These are phyloP conservation scores for Lucilia cuprina DNA, from an alignment of 1,140 invertebrate genomes.

Conservation along the genomic window DNA sequence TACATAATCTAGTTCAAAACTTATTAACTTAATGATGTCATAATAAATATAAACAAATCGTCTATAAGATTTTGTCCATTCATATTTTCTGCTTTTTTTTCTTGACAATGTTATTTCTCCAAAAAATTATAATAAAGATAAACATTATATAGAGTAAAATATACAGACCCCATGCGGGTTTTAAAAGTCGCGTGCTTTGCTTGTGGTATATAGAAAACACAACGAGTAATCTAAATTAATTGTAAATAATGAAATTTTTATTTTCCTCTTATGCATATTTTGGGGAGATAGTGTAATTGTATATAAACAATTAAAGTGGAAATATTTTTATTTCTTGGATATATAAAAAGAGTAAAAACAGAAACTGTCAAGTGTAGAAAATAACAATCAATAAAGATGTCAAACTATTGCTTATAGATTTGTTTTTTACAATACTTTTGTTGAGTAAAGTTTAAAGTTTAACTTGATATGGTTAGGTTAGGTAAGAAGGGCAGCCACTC, in stretches of 20 bases:
- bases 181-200: not conserved
- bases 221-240: not conserved
- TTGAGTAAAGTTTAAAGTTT: too few species aligned
- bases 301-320: not conserved
- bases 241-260: not conserved
- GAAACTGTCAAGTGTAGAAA: not conserved
- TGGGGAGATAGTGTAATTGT: too few species aligned
- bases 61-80: not conserved
- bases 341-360: not conserved
- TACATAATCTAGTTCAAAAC: not conserved
- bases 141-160: not conserved
- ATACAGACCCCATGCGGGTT: slow-evolving; percentile 3
- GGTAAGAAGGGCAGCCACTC: too few species aligned
- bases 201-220: not conserved
- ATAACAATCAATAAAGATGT: not conserved
- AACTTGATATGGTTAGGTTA: too few species aligned
- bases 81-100: not conserved
- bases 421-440: too few species aligned
- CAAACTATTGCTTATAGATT: not conserved
- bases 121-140: not conserved
- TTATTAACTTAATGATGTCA: not conserved
- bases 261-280: too few species aligned
- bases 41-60: slow-evolving; percentile 11
- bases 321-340: not conserved
- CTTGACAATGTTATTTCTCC: slow-evolving; percentile 16